phyloP scores from a whole-genome alignment of 2,888 invertebrate species.

The Drosophila putrida region DNA sequence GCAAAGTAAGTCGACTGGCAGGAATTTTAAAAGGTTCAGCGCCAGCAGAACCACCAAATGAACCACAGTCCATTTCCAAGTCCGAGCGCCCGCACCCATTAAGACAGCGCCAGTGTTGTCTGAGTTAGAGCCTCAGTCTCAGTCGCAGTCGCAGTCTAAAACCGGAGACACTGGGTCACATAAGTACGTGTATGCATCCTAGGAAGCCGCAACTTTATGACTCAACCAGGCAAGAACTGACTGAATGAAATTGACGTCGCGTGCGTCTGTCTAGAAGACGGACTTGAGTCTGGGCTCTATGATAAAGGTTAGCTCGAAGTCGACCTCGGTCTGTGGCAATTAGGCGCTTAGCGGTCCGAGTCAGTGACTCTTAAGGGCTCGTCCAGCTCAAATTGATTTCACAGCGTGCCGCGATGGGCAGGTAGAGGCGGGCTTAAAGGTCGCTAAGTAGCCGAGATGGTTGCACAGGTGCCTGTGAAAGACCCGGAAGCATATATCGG shows the following conservation, averaged over 20 bases:
- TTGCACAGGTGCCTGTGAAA: conserved; percentile 64
- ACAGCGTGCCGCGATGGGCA: conserved; percentile 68
- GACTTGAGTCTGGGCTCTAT: conserved; percentile 25
- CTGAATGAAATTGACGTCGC: conserved; percentile 76
- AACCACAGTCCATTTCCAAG: conserved; percentile 26
- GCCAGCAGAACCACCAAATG: conserved; percentile 55
- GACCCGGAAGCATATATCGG: conserved; percentile 83
- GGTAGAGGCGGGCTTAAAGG: conserved; percentile 54
- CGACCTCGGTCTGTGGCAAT: conserved; percentile 57
- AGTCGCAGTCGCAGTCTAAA: conserved; percentile 13
- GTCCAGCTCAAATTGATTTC: conserved; percentile 82
- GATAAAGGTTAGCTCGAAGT: conserved; percentile 62
- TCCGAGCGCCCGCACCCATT: conserved; percentile 48
- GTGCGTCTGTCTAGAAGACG: conserved; percentile 70
- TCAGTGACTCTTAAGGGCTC: conserved; percentile 65
- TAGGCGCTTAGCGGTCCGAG: conserved; percentile 63
- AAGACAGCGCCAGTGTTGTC: conserved; percentile 21
- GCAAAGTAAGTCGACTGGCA: conserved; percentile 67
- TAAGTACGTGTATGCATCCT: conserved; percentile 53
- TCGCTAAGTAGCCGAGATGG: conserved; percentile 48
- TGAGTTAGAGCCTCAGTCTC: conserved; percentile 10
- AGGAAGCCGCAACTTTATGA: conserved; percentile 73
- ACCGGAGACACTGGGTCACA: conserved; percentile 71
- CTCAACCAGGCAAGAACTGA: conserved; percentile 56
- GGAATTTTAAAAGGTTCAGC: conserved; percentile 84